phyloP scores from a whole-genome alignment of 2,888 invertebrate genomes.

The Drosophila neotestacea region DNA sequence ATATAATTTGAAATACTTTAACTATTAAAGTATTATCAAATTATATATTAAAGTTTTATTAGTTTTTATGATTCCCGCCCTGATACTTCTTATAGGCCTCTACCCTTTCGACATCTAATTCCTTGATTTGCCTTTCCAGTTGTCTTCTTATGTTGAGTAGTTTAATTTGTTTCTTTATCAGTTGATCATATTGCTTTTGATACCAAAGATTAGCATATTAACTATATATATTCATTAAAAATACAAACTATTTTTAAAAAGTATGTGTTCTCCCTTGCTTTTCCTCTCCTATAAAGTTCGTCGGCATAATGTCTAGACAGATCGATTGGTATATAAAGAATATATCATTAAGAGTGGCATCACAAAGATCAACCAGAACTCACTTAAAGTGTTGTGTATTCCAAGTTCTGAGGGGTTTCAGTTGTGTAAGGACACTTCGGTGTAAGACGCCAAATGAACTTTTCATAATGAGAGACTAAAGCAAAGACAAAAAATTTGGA shows the following conservation, averaged over 20 bases:
- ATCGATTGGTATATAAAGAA: background rate
- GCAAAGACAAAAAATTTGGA: conserved; percentile 4
- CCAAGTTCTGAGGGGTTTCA: background rate
- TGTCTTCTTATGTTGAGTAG: background rate
- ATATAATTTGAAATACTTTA: background rate
- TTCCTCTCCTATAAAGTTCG: conserved; percentile 37
- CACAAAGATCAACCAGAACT: background rate
- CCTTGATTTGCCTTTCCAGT: background rate
- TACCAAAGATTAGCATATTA: background rate
- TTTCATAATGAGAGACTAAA: conserved; percentile 2
- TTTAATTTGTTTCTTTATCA: background rate
- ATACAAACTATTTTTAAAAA: conserved; percentile 55
- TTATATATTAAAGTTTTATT: too few species aligned
- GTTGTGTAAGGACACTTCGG: background rate
- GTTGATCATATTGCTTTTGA: conserved; percentile 20
- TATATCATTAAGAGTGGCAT: background rate
- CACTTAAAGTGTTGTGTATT: conserved; percentile 11
- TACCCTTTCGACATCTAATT: background rate
- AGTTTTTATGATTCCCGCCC: background rate
- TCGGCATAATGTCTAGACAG: conserved; percentile 13
- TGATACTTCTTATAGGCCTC: background rate
- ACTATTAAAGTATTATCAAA: too few species aligned
- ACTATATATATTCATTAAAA: background rate
- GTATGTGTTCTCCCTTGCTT: conserved; percentile 46
- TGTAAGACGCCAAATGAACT: background rate